Percentiles rank a stretch among this genome's conserved stretches.
Conservation (phyloP, 1,140 invertebrate species). For the Platyura marginata region DNA sequence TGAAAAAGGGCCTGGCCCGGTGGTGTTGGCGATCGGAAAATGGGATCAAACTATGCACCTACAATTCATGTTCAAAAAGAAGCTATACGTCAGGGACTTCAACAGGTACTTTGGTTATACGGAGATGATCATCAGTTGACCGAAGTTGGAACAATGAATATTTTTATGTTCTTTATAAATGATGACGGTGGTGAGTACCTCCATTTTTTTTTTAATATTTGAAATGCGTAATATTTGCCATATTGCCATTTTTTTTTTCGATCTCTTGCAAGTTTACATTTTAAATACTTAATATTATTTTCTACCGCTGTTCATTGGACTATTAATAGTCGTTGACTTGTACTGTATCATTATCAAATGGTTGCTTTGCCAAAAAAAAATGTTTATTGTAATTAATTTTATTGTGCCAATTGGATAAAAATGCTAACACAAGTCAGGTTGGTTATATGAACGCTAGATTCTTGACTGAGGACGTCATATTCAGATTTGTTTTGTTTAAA, state of each 20-base stretch:
- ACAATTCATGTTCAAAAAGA: slow-evolving; percentile 66
- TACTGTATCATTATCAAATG: too few species aligned
- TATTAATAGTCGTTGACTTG: too few species aligned
- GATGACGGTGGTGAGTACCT: slow-evolving; percentile 63
- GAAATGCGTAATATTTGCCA: not conserved
- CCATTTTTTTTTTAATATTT: slow-evolving; percentile 1
- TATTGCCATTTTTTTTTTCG: not conserved
- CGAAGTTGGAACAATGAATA: slow-evolving; percentile 98
- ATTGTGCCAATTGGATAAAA: too few species aligned
- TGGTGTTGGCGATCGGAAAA: slow-evolving; percentile 83
- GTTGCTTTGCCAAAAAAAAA: too few species aligned
- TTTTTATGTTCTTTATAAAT: slow-evolving; percentile 80
- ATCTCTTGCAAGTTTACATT: not conserved
- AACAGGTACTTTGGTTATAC: slow-evolving; percentile 96
- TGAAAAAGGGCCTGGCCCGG: slow-evolving; percentile 87
- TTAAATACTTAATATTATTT: too few species aligned
- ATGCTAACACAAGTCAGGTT: too few species aligned
- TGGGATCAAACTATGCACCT: slow-evolving; percentile 86
- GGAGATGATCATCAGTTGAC: slow-evolving; percentile 88
- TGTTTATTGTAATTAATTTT: too few species aligned
- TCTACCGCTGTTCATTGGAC: too few species aligned
- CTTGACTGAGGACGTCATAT: too few species aligned
- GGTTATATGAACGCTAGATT: too few species aligned
- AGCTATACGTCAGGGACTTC: slow-evolving; percentile 61
- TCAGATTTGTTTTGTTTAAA: too few species aligned